A percentile compares a stretch with the other conserved stretches of the same genome.
phyloP scores from a whole-genome alignment of 2,113 vertebrate species.

The Ammospiza nelsoni region DNA sequence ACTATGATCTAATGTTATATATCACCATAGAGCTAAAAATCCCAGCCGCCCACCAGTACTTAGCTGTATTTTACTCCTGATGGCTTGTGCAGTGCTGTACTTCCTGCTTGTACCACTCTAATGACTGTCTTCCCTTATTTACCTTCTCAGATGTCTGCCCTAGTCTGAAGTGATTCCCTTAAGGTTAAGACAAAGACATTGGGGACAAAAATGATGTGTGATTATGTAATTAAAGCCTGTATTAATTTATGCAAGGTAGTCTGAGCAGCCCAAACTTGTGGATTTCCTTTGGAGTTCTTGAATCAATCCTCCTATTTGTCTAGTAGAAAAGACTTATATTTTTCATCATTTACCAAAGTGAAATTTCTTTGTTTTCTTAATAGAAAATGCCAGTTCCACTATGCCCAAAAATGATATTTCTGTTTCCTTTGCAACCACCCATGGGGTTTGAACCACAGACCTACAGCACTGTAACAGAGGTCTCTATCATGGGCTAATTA shows the following conservation, averaged over 20 bases:
- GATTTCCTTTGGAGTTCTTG: neutral
- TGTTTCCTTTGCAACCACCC: conserved; percentile 20
- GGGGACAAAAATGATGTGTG: neutral
- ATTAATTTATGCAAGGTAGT: neutral
- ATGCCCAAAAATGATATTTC: neutral
- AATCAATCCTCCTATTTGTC: neutral
- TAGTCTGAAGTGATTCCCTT: conserved; percentile 2
- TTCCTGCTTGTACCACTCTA: conserved; percentile 22
- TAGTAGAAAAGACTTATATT: neutral
- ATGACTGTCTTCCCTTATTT: conserved; percentile 24
- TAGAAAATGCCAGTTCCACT: neutral
- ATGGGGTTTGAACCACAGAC: conserved; percentile 28
- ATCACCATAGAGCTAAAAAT: conserved; percentile 48
- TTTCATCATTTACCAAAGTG: neutral
- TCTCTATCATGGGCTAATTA: neutral
- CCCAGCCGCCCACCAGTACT: neutral
- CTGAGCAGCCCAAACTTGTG: neutral
- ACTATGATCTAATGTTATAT: conserved; percentile 56
- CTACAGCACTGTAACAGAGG: conserved; percentile 39
- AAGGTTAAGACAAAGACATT: conserved; percentile 8
- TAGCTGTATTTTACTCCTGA: conserved; percentile 48
- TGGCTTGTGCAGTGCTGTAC: neutral
- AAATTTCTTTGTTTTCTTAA: conserved; percentile 35
- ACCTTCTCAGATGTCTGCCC: neutral
- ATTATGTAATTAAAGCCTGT: conserved; percentile 30